These are phyloP conservation scores for Chaetodon trifasciatus DNA, from an alignment of 2,797 vertebrate species.

Conservation along the genomic window DNA sequence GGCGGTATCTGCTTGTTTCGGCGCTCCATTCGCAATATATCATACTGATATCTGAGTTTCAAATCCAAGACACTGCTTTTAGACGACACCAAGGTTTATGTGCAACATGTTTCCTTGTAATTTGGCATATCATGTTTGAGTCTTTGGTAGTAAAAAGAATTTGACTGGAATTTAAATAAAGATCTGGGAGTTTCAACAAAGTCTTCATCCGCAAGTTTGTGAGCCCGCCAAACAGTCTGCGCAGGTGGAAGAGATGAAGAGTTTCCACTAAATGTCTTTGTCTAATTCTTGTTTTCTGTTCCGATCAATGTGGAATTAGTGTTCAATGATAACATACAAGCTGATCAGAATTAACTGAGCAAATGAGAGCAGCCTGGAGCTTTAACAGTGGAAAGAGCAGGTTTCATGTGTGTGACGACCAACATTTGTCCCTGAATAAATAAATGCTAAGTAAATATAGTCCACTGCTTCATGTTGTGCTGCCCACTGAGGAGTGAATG, in stretches of 20 bases:
- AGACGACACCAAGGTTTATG: not conserved
- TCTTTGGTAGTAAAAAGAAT: not conserved
- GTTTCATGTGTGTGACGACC: not conserved
- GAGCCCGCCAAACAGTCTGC: not conserved
- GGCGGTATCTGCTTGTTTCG: not conserved
- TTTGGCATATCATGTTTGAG: not conserved
- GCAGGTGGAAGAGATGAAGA: not conserved
- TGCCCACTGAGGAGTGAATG: not conserved
- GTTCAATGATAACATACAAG: not conserved
- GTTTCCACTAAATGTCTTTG: not conserved
- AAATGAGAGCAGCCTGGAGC: not conserved
- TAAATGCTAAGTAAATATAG: not conserved
- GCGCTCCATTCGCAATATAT: not conserved
- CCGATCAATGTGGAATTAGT: not conserved
- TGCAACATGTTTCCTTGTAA: not conserved
- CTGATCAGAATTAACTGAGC: not conserved
- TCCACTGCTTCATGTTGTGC: not conserved
- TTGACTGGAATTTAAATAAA: slow-evolving; percentile 6
- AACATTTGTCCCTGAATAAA: slow-evolving; percentile 9
- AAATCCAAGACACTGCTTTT: not conserved
- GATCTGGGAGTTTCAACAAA: not conserved
- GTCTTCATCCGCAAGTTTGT: not conserved
- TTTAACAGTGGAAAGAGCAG: not conserved
- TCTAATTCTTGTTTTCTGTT: slow-evolving; percentile 13
- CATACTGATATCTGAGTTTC: not conserved